phyloP scores from a whole-genome alignment of 2,888 invertebrate genomes.

The Oxystoma pomonae region DNA sequence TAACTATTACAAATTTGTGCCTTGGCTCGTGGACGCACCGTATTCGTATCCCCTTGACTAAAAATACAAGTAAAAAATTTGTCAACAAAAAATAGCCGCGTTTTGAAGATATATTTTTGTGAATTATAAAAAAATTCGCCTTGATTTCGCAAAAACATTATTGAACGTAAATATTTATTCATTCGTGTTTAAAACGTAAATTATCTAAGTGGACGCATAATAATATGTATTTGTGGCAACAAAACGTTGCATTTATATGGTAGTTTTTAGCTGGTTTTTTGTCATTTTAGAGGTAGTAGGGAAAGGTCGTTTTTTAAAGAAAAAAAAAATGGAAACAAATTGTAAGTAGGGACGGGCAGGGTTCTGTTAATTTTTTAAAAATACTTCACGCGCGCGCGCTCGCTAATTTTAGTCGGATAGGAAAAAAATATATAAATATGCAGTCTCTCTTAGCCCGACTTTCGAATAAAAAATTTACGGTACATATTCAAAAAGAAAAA shows the following conservation, averaged over 20 bases:
- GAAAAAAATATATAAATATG: conserved; percentile 13
- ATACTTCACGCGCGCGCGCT: conserved; percentile 25
- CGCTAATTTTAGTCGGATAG: conserved; percentile 24
- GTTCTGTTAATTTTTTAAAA: conserved; percentile 27
- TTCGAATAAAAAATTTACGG: neutral
- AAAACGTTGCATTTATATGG: conserved; percentile 27
- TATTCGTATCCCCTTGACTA: no score
- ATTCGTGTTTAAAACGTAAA: neutral
- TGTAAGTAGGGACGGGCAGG: conserved; percentile 13
- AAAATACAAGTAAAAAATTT: no score
- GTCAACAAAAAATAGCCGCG: no score
- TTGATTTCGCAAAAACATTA: no score
- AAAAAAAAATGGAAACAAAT: neutral
- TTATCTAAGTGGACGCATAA: neutral
- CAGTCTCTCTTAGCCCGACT: neutral
- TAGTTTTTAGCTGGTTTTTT: conserved; percentile 22
- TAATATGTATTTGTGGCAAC: neutral
- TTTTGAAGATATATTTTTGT: no score
- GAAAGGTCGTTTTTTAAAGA: neutral
- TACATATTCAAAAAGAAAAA: no score
- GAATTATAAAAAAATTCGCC: no score
- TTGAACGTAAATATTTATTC: no score
- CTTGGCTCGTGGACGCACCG: no score
- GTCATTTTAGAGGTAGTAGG: conserved; percentile 11
- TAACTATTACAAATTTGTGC: no score